Conservation (phyloP, 2,797 vertebrate species). For the Pelochelys cantorii region DNA sequence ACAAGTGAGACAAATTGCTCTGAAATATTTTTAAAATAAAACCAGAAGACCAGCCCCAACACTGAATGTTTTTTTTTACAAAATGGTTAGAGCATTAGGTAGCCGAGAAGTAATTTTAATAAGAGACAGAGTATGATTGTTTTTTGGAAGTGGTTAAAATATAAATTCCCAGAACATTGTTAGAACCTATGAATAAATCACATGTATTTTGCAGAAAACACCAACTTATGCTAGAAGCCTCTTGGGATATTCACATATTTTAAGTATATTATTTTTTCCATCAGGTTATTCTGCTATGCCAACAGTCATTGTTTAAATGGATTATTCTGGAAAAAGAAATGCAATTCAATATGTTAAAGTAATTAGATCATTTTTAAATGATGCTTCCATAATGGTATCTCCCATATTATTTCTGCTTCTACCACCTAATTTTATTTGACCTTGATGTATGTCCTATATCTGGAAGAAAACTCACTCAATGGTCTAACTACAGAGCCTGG, state of each 20-base stretch:
- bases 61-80: slow-evolving; percentile 61
- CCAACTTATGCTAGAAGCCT: slow-evolving; percentile 31
- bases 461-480: slow-evolving; percentile 27
- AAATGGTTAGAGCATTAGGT: slow-evolving; percentile 2
- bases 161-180: slow-evolving; percentile 55
- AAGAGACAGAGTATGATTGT: slow-evolving; percentile 59
- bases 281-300: slow-evolving; percentile 7
- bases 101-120: slow-evolving; percentile 45
- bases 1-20: slow-evolving; percentile 70
- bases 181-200: slow-evolving; percentile 66
- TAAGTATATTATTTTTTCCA: slow-evolving; percentile 17
- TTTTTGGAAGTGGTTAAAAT: slow-evolving; percentile 72
- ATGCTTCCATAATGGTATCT: background rate
- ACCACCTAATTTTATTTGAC: slow-evolving; percentile 1
- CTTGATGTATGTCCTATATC: background rate
- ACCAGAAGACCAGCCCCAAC: slow-evolving; percentile 34
- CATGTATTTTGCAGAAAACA: slow-evolving; percentile 15
- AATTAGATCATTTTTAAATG: background rate
- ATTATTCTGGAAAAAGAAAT: background rate
- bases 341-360: background rate
- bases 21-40: slow-evolving; percentile 68
- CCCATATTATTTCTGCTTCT: background rate
- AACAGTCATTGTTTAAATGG: background rate
- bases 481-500: slow-evolving; percentile 25
- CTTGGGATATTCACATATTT: slow-evolving; percentile 41